Evolutionary conservation across 2,888 invertebrate genomes (phyloP).

Genomic region (Leucophenga montana): DNA sequence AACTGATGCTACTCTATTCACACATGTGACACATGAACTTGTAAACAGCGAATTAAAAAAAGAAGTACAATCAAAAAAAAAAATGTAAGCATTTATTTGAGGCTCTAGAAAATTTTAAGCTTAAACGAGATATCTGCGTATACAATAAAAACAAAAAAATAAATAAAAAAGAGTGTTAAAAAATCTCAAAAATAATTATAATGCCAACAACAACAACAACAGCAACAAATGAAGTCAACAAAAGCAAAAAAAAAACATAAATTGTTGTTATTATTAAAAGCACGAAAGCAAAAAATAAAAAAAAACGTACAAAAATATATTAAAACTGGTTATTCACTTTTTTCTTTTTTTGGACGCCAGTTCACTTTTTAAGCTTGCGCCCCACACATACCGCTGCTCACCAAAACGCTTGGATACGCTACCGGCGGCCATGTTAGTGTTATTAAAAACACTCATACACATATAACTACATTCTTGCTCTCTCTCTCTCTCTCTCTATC

Average conservation of each 20-base stretch:
- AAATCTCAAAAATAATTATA: background rate
- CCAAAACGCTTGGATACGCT: too few species aligned
- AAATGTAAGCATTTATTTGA: background rate
- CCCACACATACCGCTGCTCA: too few species aligned
- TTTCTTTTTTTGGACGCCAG: slow-evolving; percentile 2
- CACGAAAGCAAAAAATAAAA: slow-evolving; percentile 26
- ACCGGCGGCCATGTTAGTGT: too few species aligned
- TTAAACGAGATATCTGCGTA: too few species aligned
- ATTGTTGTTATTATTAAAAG: slow-evolving; percentile 44
- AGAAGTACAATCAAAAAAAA: background rate
- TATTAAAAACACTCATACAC: too few species aligned
- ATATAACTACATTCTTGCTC: too few species aligned
- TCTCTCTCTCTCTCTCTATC: too few species aligned
- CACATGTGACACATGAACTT: too few species aligned
- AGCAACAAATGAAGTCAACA: slow-evolving; percentile 30
- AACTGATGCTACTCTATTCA: too few species aligned
- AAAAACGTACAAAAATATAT: too few species aligned
- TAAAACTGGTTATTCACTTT: slow-evolving; percentile 44
- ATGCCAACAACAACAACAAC: slow-evolving; percentile 30
- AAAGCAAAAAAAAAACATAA: slow-evolving; percentile 40
- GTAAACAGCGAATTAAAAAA: background rate
- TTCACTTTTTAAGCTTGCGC: background rate
- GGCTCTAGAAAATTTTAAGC: slow-evolving; percentile 1
- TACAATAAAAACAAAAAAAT: too few species aligned
- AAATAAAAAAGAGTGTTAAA: background rate